Conservation (phyloP, 2,888 invertebrate genomes). For the Mantis religiosa region DNA sequence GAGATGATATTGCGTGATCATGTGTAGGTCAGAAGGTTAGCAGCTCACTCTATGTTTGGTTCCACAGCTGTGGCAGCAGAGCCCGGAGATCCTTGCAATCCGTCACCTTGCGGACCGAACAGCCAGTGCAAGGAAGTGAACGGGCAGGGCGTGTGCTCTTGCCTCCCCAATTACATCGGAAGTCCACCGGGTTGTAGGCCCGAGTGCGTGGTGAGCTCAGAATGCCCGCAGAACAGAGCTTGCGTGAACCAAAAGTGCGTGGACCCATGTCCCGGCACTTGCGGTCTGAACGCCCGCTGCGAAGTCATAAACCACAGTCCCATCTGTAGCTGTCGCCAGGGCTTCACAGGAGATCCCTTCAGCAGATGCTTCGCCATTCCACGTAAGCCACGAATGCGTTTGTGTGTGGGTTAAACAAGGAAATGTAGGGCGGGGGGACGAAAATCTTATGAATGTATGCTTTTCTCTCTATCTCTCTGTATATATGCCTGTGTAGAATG, state of each 20-base stretch:
- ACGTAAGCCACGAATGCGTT: constrained; percentile 40
- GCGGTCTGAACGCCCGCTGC: constrained; percentile 64
- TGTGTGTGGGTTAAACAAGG: background rate
- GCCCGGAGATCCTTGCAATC: constrained; percentile 70
- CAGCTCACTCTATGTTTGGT: constrained; percentile 42
- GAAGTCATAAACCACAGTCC: constrained; percentile 72
- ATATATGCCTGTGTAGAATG: too few relatives aligned
- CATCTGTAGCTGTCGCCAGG: constrained; percentile 65
- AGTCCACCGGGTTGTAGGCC: constrained; percentile 50
- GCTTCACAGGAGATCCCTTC: constrained; percentile 73
- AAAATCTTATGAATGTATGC: background rate
- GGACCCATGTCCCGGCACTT: constrained; percentile 53
- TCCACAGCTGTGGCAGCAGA: constrained; percentile 50
- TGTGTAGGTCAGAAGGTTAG: background rate
- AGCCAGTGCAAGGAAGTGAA: constrained; percentile 49
- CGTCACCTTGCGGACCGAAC: constrained; percentile 50
- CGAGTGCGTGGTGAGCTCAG: constrained; percentile 51
- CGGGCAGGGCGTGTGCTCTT: constrained; percentile 49
- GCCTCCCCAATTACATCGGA: constrained; percentile 48
- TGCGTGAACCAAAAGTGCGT: constrained; percentile 52
- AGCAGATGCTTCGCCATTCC: constrained; percentile 54
- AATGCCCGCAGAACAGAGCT: constrained; percentile 50
- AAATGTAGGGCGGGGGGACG: background rate
- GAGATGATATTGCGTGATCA: background rate
- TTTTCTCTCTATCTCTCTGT: too few relatives aligned